phyloP scores from a whole-genome alignment of 2,888 invertebrate species.

The Rhopalosiphum nymphaeae region DNA sequence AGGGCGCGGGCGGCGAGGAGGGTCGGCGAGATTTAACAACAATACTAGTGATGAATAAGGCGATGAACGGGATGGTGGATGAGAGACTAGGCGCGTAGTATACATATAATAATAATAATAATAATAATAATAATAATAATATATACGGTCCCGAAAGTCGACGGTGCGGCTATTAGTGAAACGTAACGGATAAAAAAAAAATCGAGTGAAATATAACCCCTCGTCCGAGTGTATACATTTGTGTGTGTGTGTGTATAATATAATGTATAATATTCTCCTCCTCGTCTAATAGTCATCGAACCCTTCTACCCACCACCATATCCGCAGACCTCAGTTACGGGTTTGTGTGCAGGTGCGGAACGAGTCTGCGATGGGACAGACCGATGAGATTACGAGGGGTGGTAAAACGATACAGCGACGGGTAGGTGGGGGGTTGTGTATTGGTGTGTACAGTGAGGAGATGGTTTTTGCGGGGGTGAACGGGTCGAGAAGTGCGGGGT shows the following conservation, averaged over 20 bases:
- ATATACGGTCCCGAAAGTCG: slow-evolving; percentile 40
- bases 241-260: neutral
- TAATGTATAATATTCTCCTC: neutral
- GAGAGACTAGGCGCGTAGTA: neutral
- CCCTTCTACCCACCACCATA: neutral
- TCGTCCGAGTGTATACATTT: neutral
- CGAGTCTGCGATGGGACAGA: slow-evolving; percentile 25
- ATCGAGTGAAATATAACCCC: slow-evolving; percentile 49
- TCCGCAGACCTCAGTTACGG: neutral
- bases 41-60: slow-evolving; percentile 8
- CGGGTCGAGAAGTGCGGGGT: neutral
- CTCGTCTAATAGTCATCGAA: slow-evolving; percentile 26
- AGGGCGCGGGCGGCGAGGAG: neutral
- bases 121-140: neutral
- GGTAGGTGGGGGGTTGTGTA: neutral
- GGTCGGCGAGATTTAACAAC: slow-evolving; percentile 43
- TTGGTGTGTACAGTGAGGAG: neutral
- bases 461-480: slow-evolving; percentile 33
- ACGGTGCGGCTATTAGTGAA: slow-evolving; percentile 47
- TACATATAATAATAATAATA: neutral
- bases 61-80: neutral
- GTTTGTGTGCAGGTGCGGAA: slow-evolving; percentile 32
- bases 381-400: slow-evolving; percentile 24
- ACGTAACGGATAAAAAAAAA: slow-evolving; percentile 49
- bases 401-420: neutral